These are phyloP conservation scores for Drosophila mimica DNA, from an alignment of 2,888 invertebrate genomes.

Conservation along the genomic window DNA sequence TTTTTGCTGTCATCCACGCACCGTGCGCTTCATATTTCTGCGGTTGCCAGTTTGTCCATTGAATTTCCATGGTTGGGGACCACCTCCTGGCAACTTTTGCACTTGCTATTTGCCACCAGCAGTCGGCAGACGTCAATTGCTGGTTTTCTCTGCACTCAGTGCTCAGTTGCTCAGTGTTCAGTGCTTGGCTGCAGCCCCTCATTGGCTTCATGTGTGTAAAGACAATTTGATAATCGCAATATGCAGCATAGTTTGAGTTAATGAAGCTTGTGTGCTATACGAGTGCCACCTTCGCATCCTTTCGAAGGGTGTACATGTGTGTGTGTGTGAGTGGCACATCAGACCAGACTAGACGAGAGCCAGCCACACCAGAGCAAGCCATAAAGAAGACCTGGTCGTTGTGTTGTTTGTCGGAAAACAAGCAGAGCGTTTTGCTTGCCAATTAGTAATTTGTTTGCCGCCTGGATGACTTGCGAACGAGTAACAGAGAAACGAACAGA, in stretches of 20 bases:
- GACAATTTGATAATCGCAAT: constrained; percentile 79
- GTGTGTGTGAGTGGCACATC: constrained; percentile 6
- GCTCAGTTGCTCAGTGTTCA: constrained; percentile 2
- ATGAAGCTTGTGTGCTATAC: constrained; percentile 72
- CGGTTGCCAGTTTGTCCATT: constrained; percentile 60
- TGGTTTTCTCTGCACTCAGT: constrained; percentile 10
- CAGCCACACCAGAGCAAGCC: constrained; percentile 18
- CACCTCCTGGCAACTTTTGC: constrained; percentile 43
- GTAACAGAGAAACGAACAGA: neutral
- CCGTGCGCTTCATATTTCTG: constrained; percentile 72
- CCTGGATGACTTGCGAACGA: constrained; percentile 44
- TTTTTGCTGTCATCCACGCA: constrained; percentile 40
- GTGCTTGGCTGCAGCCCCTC: constrained; percentile 32
- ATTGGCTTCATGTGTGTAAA: constrained; percentile 75
- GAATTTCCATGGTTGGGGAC: constrained; percentile 14
- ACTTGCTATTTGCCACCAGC: constrained; percentile 66
- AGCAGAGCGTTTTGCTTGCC: constrained; percentile 78
- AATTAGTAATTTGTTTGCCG: constrained; percentile 77
- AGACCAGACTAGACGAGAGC: constrained; percentile 14
- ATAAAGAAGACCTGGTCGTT: constrained; percentile 31
- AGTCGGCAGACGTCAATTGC: constrained; percentile 49
- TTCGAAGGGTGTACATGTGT: neutral
- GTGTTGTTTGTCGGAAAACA: constrained; percentile 74
- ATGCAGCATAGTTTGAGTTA: constrained; percentile 80
- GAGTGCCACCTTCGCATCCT: constrained; percentile 49